Evolutionary conservation across 2,113 vertebrate species (phyloP), one percentile per base, ranked within the genome.

Genomic region (Crocuta crocuta): DNA sequence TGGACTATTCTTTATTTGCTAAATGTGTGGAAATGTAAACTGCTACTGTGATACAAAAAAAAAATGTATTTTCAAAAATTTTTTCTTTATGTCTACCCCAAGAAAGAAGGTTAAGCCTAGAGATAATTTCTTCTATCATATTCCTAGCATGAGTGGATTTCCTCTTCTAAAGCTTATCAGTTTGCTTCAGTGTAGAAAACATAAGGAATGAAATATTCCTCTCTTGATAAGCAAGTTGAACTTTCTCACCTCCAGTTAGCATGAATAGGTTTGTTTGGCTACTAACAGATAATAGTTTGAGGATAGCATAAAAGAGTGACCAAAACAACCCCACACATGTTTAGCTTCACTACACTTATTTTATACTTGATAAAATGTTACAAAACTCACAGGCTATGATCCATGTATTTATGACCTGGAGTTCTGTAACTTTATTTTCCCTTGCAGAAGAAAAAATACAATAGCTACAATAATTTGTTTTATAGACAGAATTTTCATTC

Each of bases 201-300:
- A 90, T 91, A 94, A 95, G 82, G 74, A 73, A 95, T 28, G 23
- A 48, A 95, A 88, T 93, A 50, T 94, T 94, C 97, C 83, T 95
- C 4, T 96, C 53, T 85, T 92, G 71, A 97, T 97, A 97, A 98
- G 95, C 55, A 98, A 98, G 73, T 73, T 98, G 96, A 97, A 97
- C 65, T 89, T 97, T 92, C 53, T 95, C 90, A 96, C 83, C 68
- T 94, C 73, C 82, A 68, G 92, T 92, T 97, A 90, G 92, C 73
- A 88, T 89, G 53, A 84, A 93, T 63, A 91, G 71, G 88, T 95
- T 92, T 97, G 73, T 96, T 94, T 97, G 71, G 79, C 92, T 96
- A 79, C 85, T 70, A 94, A 91, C 78, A 94, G 80, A 73, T 95
- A 96, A 95, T 68, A 93, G 81, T 85, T 95, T 89, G 65, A 96